Conservation (phyloP, 1,140 invertebrate species). For the Drosophila arawakana region DNA sequence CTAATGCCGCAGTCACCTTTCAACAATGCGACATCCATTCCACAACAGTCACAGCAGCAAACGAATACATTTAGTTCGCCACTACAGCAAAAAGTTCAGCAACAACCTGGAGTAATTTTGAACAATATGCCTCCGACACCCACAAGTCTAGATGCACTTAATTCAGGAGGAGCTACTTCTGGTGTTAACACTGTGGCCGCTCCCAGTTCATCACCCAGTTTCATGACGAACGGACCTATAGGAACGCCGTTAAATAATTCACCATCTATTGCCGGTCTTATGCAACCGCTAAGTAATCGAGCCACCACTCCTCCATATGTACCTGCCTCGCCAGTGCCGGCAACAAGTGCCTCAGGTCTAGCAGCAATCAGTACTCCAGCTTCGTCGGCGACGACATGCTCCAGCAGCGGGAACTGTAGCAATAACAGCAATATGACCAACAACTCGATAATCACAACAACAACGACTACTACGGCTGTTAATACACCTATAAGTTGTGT, state of each 20-base stretch:
- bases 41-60: conserved; percentile 76
- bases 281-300: conserved; percentile 77
- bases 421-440: conserved; percentile 20
- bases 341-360: conserved; percentile 57
- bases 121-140: conserved; percentile 84
- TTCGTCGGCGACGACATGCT: conserved; percentile 50
- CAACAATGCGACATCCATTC: conserved; percentile 68
- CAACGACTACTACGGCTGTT: conserved; percentile 36
- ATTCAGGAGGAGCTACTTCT: conserved; percentile 24
- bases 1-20: conserved; percentile 86
- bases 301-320: conserved; percentile 70
- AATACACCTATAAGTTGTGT: conserved; percentile 65
- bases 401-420: conserved; percentile 36
- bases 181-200: conserved; percentile 82
- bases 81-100: conserved; percentile 51
- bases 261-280: conserved; percentile 85
- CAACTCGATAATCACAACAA: conserved; percentile 59
- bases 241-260: conserved; percentile 85
- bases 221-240: conserved; percentile 84
- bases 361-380: conserved; percentile 61
- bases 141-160: conserved; percentile 75
- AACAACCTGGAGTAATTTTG: conserved; percentile 54
- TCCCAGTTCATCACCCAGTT: conserved; percentile 85
- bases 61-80: conserved; percentile 47
- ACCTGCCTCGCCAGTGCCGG: conserved; percentile 70